Base-by-base conservation (phyloP, 2,888 invertebrate species). In the Sphinx pinastri region DNA sequence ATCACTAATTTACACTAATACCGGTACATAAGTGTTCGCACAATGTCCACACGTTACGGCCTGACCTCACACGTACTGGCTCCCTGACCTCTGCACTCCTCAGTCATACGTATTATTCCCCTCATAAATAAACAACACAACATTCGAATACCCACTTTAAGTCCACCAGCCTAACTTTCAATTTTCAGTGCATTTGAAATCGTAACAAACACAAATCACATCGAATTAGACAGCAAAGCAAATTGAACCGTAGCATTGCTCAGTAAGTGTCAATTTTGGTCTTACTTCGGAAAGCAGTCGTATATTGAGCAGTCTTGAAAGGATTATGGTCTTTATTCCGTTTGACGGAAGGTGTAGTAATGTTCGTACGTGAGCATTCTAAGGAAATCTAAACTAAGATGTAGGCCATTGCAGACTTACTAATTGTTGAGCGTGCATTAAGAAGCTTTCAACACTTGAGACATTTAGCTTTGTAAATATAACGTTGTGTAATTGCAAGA, bases 351-450 rank as follows among this genome's bases (percentile, higher is more conserved):
- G 12, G 51, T 74, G 70, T 0, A 0, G 0, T 49, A 13, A 47
- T 49, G 63, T 16, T 10, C 0, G 16, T 49, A 72, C 52, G 66
- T 67, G 72, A 70, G 71, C 68, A n/a, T 51, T 38, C 75, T 73
- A 47, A 77, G 70, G 77, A 79, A 79, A 78, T 82, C 83, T 86
- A 85, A 84, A 83, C 80, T 83, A 82, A 82, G 81, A 85, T 84
- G 76, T 85, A 83, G 84, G 85, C 82, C 84, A 80, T 79, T 80
- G 82, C 81, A 79, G 78, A 76, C 75, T 76, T 74, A 76, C 81
- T 85, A 86, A 85, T 87, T 85, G 85, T 82, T 76, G 78, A 77
- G 81, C 79, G 82, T 84, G 83, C 82, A 81, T 84, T 79, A 83
- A 84, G 82, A 73, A 84, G 58, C 67, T 58, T 58, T 59, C 49